phyloP scores from a whole-genome alignment of 2,797 vertebrate genomes.

The Mormyrops attenuatus region DNA sequence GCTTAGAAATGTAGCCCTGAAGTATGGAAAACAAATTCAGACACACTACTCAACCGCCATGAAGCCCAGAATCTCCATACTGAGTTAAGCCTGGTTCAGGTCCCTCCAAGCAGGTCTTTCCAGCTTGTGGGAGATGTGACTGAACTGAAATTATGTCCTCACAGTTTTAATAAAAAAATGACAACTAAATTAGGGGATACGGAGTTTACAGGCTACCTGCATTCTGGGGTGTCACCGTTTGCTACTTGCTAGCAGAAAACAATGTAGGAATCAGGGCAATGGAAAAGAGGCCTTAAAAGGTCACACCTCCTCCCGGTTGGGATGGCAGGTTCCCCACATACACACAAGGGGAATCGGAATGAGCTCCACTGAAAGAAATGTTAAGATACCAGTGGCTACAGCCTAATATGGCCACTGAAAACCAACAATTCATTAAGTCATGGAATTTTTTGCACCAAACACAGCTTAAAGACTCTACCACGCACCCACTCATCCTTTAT shows the following conservation, averaged over 20 bases:
- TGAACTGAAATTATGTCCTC: not conserved
- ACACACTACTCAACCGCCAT: not conserved
- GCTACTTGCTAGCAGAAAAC: not conserved
- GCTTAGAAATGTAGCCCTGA: not conserved
- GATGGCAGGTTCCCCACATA: not conserved
- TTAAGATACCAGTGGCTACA: not conserved
- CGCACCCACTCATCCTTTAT: not conserved
- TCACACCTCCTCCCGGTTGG: not conserved
- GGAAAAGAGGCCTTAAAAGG: not conserved
- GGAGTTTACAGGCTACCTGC: not conserved
- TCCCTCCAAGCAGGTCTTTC: not conserved
- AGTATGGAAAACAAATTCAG: not conserved
- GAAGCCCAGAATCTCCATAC: not conserved
- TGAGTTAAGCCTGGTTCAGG: not conserved
- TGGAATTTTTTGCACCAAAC: not conserved
- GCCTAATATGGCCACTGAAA: not conserved
- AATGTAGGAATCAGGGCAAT: not conserved
- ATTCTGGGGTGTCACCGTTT: not conserved
- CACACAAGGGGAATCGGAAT: not conserved
- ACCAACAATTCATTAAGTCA: not conserved
- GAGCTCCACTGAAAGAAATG: not conserved
- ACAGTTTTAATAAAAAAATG: not conserved
- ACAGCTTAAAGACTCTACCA: not conserved
- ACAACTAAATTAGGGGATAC: not conserved
- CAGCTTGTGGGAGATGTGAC: not conserved